These are phyloP conservation scores for Noctilio leporinus DNA, from an alignment of 2,113 vertebrate species.

Conservation along the genomic window DNA sequence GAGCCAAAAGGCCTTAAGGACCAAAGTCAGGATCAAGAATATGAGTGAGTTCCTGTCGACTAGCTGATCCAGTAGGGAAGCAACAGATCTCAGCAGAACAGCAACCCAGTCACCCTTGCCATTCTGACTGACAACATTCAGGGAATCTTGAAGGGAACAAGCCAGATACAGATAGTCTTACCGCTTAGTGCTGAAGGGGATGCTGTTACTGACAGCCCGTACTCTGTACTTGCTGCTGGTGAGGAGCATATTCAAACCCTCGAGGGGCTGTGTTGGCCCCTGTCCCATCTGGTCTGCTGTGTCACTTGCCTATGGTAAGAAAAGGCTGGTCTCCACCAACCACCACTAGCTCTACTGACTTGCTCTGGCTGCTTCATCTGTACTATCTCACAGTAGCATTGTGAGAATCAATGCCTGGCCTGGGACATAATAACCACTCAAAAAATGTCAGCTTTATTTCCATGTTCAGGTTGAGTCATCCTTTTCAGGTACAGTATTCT, in stretches of 20 bases:
- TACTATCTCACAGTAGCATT: neutral
- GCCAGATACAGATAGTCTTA: neutral
- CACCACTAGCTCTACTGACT: neutral
- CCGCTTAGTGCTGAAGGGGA: neutral
- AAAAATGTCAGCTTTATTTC: neutral
- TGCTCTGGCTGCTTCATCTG: neutral
- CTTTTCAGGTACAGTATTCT: neutral
- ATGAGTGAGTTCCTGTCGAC: neutral
- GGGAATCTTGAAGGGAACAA: neutral
- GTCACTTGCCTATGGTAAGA: neutral
- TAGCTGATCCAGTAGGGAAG: neutral
- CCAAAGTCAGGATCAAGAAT: neutral
- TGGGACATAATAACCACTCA: neutral
- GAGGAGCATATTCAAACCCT: neutral
- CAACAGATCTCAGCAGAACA: neutral
- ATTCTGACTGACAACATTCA: neutral
- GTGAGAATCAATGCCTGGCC: neutral
- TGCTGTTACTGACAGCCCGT: neutral
- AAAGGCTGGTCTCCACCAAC: neutral
- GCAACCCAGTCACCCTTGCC: neutral
- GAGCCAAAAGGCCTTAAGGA: neutral
- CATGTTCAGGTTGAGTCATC: neutral
- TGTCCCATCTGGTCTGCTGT: neutral
- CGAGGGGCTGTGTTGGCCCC: neutral
- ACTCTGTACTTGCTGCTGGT: neutral